Percentiles rank a stretch among this genome's conserved stretches.
Conservation (phyloP, 2,888 invertebrate genomes). For the Cheilosia pagana region DNA sequence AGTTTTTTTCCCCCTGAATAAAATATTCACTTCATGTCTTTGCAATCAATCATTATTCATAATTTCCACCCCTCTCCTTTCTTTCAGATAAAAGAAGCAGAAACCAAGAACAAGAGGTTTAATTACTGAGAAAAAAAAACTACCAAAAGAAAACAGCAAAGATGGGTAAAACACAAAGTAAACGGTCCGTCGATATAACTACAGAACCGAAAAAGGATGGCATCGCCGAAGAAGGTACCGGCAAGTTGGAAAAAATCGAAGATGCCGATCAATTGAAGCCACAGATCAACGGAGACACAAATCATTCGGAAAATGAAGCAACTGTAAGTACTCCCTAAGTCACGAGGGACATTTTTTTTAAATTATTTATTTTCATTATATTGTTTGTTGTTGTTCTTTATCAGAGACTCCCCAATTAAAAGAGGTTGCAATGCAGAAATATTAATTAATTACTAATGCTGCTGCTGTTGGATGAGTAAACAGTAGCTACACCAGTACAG, state of each 20-base stretch:
- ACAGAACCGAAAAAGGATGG: conserved; percentile 87
- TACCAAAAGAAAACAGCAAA: conserved; percentile 77
- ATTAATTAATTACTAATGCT: conserved; percentile 54
- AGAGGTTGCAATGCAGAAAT: conserved; percentile 46
- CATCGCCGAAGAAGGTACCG: conserved; percentile 86
- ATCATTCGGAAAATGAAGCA: conserved; percentile 87
- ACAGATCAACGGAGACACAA: conserved; percentile 89
- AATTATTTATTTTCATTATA: background rate
- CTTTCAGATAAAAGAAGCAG: conserved; percentile 57
- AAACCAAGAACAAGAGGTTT: conserved; percentile 38
- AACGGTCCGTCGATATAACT: conserved; percentile 93
- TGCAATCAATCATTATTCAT: conserved; percentile 36
- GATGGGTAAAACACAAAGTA: conserved; percentile 95
- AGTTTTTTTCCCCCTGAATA: background rate
- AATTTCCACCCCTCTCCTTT: background rate
- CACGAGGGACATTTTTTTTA: background rate
- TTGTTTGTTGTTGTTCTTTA: conserved; percentile 13
- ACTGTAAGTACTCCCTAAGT: conserved; percentile 78
- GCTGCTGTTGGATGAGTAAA: background rate
- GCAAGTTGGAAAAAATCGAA: conserved; percentile 91
- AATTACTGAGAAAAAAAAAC: conserved; percentile 34
- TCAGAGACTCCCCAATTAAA: conserved; percentile 53
- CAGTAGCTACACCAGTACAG: conserved; percentile 7
- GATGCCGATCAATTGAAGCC: conserved; percentile 89
- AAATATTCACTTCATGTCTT: conserved; percentile 40